Conservation (phyloP, 2,888 invertebrate species). For the Steinernema carpocapsae region DNA sequence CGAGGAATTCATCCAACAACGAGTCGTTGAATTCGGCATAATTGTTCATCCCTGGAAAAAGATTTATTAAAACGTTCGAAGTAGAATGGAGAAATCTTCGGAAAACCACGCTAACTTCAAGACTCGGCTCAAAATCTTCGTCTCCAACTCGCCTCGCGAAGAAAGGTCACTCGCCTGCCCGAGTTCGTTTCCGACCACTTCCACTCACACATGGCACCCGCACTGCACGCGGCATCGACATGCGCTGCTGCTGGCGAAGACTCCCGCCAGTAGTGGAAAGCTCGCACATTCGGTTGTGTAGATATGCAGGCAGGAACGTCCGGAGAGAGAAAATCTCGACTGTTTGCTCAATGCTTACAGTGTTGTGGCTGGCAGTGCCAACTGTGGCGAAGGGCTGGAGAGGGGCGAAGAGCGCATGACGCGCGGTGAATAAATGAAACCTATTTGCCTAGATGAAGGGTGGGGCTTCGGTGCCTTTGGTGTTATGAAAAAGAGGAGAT, state of each 20-base stretch:
- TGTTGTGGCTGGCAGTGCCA: conserved; percentile 7
- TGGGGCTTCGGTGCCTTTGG: background rate
- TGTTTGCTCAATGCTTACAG: conserved; percentile 14
- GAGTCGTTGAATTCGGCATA: conserved; percentile 23
- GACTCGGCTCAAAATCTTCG: too few species aligned
- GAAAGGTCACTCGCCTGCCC: conserved; percentile 21
- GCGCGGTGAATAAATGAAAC: conserved; percentile 17
- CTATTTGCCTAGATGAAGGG: background rate
- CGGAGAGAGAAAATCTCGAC: background rate
- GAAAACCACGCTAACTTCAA: too few species aligned
- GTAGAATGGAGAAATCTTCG: background rate
- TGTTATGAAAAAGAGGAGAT: too few species aligned
- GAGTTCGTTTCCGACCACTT: too few species aligned
- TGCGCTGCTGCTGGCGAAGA: background rate
- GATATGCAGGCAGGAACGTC: background rate
- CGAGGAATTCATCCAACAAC: conserved; percentile 16
- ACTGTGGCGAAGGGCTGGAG: conserved; percentile 4
- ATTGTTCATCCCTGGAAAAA: conserved; percentile 29
- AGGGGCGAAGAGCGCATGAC: conserved; percentile 7
- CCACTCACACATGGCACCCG: conserved; percentile 23
- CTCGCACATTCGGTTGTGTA: conserved; percentile 7
- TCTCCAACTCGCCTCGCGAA: too few species aligned
- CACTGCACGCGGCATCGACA: background rate
- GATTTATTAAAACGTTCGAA: background rate
- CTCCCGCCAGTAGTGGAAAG: background rate